Evolutionary conservation across 2,888 invertebrate genomes (phyloP).

Genomic region (Cataglyphis cursor): DNA sequence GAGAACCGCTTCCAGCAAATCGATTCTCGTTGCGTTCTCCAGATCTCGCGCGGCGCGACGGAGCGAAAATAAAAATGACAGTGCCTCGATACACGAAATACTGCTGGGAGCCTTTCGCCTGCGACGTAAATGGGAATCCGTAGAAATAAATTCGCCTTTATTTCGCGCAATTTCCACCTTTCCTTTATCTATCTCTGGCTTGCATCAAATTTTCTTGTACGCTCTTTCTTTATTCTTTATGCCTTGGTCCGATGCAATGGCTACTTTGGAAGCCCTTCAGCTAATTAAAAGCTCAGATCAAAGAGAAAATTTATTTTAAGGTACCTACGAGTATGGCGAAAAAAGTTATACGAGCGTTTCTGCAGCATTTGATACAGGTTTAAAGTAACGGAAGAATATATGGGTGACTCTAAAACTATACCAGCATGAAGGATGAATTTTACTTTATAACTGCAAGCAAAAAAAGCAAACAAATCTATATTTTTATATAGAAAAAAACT

Average conservation of each 20-base stretch:
- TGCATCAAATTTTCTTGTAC: neutral
- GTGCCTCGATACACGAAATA: slow-evolving; percentile 63
- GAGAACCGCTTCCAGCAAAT: slow-evolving; percentile 41
- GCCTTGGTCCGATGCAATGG: neutral
- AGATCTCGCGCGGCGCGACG: neutral
- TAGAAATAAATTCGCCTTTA: slow-evolving; percentile 61
- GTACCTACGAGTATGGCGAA: neutral
- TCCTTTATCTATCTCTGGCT: neutral
- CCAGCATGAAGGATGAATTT: neutral
- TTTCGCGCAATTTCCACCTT: slow-evolving; percentile 6
- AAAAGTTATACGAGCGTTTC: neutral
- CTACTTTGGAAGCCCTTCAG: neutral
- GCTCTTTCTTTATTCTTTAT: neutral
- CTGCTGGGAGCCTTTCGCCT: slow-evolving; percentile 21
- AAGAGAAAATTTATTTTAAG: slow-evolving; percentile 1
- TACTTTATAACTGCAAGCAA: neutral
- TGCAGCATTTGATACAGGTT: neutral
- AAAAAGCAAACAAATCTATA: neutral
- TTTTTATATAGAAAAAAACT: neutral
- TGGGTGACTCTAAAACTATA: neutral
- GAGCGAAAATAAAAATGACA: slow-evolving; percentile 59
- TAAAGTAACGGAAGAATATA: neutral
- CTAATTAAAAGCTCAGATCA: slow-evolving; percentile 25
- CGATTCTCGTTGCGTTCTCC: slow-evolving; percentile 47
- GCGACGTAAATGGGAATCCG: slow-evolving; percentile 40